Evolutionary conservation across 2,797 vertebrate species (phyloP), one percentile per base, ranked within the genome.

Genomic region (Lutjanus campechanus): DNA sequence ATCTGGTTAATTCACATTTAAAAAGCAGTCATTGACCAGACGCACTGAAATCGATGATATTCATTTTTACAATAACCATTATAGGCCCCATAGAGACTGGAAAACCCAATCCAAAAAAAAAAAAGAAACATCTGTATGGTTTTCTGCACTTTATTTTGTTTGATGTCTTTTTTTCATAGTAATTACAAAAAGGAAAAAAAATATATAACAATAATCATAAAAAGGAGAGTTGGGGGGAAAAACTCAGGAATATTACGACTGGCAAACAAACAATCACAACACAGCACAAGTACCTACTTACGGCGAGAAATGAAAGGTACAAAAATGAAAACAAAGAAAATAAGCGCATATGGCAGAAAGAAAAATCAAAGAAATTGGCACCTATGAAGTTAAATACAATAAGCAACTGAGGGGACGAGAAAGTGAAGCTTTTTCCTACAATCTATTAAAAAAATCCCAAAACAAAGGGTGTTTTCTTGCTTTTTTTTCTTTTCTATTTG

Each of bases 1-100:
- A 97, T 98, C 97, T 97, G 97, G 97, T 97, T 96, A 97, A 97
- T 97, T 98, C 97, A 98, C 97, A 97, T 97, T 97, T 97, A 97
- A 97, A 97, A 98, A 97, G 97, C 96, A 97, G 97, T 97, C 96
- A 94, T 95, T 97, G 97, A 98, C 97, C 97, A 98, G 97, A 97
- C 94, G 97, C 96, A 97, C 95, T 96, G 96, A 97, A 97, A 97
- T 97, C 82, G 93, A 97, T 97, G 96, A 97, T 90, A 88, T 80
- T 91, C 66, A 88, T 92, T 94, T 96, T 97, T 97, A 98, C 96
- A 98, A 97, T 97, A 98, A 97, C 96, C 96, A 96, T 96, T 91
- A 85, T 83, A 97, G 97, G 97, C 96, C 96, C 96, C 89, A 85
- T 84, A 97, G 96, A 97, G 97, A 99, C 97, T 96, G 97, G 96